Percentiles rank a stretch among this genome's conserved stretches.
Evolutionary conservation across 2,113 vertebrate species (phyloP).

Genomic region (Nyctereutes procyonoides): DNA sequence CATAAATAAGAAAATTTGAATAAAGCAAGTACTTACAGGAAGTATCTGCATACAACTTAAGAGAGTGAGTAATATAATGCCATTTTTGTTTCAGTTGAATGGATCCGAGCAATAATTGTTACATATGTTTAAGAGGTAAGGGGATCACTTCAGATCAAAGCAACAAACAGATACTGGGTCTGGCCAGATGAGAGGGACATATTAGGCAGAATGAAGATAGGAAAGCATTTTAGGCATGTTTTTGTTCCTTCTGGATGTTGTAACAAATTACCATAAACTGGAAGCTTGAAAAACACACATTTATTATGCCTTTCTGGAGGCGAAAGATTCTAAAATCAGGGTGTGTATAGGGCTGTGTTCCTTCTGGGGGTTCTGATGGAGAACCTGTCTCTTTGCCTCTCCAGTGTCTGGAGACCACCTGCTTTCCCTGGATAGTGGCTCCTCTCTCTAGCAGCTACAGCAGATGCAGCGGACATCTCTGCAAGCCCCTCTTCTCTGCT

Average conservation of each 20-base stretch:
- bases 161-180: accelerated
- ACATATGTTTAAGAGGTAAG: accelerated
- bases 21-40: not conserved
- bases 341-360: not conserved
- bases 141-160: accelerated
- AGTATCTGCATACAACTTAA: accelerated
- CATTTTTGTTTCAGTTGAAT: accelerated
- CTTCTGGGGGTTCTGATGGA: not conserved
- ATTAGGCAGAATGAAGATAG: not conserved
- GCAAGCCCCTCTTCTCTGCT: accelerated
- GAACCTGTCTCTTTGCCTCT: too few species aligned
- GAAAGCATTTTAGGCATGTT: accelerated
- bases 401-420: accelerated
- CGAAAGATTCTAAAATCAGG: not conserved
- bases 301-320: not conserved
- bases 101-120: accelerated
- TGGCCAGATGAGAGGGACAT: accelerated
- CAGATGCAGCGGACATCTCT: too few species aligned
- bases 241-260: accelerated
- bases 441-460: not conserved
- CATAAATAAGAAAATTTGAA: too few species aligned
- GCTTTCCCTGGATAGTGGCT: too few species aligned
- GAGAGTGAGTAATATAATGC: accelerated
- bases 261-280: not conserved
- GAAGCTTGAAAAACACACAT: not conserved